Conservation (phyloP, 2,797 vertebrate genomes). For the Sebastes oblongus region DNA sequence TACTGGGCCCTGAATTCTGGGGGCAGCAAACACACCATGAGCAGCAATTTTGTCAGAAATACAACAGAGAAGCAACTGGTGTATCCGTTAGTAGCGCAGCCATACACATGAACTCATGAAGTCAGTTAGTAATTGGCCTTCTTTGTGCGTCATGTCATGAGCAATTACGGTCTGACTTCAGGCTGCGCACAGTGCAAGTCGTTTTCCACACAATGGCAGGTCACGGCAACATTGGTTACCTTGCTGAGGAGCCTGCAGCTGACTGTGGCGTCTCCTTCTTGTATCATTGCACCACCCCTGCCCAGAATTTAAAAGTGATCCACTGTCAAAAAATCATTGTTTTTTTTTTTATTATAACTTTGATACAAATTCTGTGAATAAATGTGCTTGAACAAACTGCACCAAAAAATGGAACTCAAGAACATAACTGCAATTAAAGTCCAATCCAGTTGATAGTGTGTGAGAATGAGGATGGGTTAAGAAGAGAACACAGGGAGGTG, state of each 20-base stretch:
- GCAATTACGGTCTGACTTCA: background rate
- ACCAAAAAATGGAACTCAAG: background rate
- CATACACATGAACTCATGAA: background rate
- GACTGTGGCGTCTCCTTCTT: background rate
- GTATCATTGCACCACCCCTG: background rate
- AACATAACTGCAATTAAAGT: background rate
- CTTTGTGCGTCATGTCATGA: background rate
- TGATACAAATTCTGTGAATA: background rate
- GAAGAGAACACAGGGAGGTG: conserved; percentile 25
- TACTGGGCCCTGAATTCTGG: background rate
- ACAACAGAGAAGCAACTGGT: background rate
- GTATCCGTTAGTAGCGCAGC: background rate
- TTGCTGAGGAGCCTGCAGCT: background rate
- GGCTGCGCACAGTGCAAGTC: background rate
- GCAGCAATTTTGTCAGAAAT: background rate
- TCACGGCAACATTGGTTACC: background rate
- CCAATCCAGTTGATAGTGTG: background rate
- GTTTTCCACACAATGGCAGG: background rate
- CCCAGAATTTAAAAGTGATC: background rate
- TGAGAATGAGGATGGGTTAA: conserved; percentile 39
- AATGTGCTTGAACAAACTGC: background rate
- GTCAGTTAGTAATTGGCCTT: background rate
- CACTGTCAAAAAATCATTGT: background rate
- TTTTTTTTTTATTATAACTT: background rate
- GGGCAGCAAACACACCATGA: background rate